Evolutionary conservation across 2,888 invertebrate species (phyloP).

Genomic region (Drosophila paramelanica): DNA sequence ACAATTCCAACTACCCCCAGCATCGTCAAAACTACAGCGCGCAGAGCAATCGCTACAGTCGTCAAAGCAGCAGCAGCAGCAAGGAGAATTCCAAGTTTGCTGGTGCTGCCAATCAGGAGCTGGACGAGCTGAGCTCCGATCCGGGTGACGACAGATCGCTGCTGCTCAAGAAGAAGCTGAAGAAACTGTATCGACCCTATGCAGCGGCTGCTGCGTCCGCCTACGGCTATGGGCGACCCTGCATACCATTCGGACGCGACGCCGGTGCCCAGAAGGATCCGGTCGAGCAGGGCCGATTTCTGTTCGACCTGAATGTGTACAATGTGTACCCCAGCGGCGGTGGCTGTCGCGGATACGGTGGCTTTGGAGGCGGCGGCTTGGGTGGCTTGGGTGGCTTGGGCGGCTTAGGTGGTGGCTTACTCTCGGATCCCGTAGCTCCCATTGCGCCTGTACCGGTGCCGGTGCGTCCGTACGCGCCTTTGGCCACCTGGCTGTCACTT

Average conservation of each 20-base stretch:
- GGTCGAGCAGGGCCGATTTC: constrained; percentile 81
- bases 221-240: constrained; percentile 63
- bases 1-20: constrained; percentile 43
- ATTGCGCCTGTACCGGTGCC: constrained; percentile 58
- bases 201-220: constrained; percentile 34
- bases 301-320: constrained; percentile 83
- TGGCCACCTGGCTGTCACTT: constrained; percentile 78
- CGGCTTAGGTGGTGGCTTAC: constrained; percentile 58
- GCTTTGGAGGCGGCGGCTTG: constrained; percentile 29
- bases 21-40: constrained; percentile 27
- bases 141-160: constrained; percentile 59
- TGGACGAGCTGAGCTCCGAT: constrained; percentile 57
- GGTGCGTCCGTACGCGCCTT: constrained; percentile 66
- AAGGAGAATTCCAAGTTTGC: constrained; percentile 82
- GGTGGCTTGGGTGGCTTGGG: constrained; percentile 50
- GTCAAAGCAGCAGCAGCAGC: constrained; percentile 41
- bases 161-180: constrained; percentile 67
- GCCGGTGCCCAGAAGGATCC: constrained; percentile 56
- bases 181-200: constrained; percentile 47
- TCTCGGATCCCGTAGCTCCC: constrained; percentile 68
- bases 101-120: constrained; percentile 80
- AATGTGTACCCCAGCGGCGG: constrained; percentile 73
- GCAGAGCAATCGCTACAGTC: constrained; percentile 45
- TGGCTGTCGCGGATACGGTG: constrained; percentile 56
- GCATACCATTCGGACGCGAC: constrained; percentile 71